These are phyloP conservation scores for Trematomus bernacchii DNA, from an alignment of 2,797 vertebrate species.

Conservation along the genomic window DNA sequence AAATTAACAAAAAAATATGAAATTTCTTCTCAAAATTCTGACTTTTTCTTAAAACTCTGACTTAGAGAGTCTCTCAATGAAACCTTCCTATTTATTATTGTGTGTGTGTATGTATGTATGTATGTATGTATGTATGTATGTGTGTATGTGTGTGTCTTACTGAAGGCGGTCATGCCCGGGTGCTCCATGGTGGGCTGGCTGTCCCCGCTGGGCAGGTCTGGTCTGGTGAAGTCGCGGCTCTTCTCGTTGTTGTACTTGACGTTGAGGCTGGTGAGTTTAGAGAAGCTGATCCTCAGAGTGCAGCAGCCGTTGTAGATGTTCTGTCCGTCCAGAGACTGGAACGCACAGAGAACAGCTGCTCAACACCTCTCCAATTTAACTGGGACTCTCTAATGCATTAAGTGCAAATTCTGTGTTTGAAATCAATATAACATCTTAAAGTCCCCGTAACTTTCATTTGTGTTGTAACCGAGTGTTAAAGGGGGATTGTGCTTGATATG, in stretches of 20 bases:
- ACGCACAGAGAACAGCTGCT: neutral
- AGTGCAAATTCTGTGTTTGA: too few species aligned
- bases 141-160: constrained; percentile 78
- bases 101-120: too few species aligned
- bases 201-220: constrained; percentile 94
- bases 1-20: too few species aligned
- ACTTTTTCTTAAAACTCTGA: too few species aligned
- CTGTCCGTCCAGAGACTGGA: constrained; percentile 94
- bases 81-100: neutral
- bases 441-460: too few species aligned
- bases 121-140: neutral
- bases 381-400: too few species aligned
- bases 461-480: too few species aligned
- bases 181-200: constrained; percentile 91
- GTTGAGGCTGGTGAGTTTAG: constrained; percentile 95
- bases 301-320: constrained; percentile 98
- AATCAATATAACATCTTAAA: too few species aligned
- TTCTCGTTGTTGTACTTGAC: constrained; percentile 98
- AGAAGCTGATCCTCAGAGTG: constrained; percentile 95
- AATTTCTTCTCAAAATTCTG: too few species aligned
- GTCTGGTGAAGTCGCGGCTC: constrained; percentile 95
- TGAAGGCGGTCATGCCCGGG: constrained; percentile 91
- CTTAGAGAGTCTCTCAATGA: too few species aligned
- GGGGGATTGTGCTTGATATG: too few species aligned
- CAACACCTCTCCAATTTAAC: too few species aligned